phyloP scores from a whole-genome alignment of 1,140 invertebrate genomes.

The Musca vetustissima region DNA sequence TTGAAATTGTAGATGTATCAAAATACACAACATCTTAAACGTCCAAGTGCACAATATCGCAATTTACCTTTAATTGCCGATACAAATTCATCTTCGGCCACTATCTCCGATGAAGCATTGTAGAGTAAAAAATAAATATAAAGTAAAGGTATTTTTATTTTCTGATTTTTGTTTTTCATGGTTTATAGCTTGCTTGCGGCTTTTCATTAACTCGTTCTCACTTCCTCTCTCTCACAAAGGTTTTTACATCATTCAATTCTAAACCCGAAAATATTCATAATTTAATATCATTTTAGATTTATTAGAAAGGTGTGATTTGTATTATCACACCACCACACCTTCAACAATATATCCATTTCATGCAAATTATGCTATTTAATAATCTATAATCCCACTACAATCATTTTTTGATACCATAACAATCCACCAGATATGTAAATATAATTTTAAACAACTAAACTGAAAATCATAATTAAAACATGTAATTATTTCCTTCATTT shows the following conservation, averaged over 20 bases:
- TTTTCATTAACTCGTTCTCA: slow-evolving; percentile 2
- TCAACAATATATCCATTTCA: no score
- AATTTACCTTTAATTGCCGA: slow-evolving; percentile 37
- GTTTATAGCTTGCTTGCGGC: not conserved
- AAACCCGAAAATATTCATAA: no score
- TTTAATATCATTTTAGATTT: not conserved
- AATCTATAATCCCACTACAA: no score
- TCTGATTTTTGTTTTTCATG: no score
- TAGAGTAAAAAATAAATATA: slow-evolving; percentile 20
- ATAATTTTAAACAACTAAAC: no score
- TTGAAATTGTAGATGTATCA: slow-evolving; percentile 47
- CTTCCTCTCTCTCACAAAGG: not conserved
- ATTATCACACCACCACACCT: not conserved
- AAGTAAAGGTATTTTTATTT: slow-evolving; percentile 40
- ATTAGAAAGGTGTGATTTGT: not conserved
- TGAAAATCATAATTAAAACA: no score
- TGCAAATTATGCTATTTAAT: no score
- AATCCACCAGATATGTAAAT: no score
- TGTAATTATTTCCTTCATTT: no score
- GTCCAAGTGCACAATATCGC: slow-evolving; percentile 52
- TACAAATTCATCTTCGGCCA: slow-evolving; percentile 16
- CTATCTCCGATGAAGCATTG: slow-evolving; percentile 46
- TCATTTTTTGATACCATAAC: no score
- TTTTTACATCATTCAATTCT: no score
- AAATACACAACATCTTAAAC: slow-evolving; percentile 49